Base-by-base conservation (phyloP, 1,140 invertebrate species). In the Polyergus mexicanus region DNA sequence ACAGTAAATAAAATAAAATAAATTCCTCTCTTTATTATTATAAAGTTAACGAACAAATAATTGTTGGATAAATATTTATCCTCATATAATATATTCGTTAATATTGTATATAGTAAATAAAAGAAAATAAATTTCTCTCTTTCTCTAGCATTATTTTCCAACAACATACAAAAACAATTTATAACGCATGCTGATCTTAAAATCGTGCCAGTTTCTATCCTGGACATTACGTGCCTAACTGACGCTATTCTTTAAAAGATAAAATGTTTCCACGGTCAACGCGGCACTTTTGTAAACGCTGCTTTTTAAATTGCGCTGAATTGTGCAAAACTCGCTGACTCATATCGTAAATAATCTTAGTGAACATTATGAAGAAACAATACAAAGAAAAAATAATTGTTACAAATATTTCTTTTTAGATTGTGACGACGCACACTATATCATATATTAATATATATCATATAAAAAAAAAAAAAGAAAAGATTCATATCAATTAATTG, bases 231-330 rank as follows among this genome's bases (percentile, higher is more conserved):
- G 54, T 74, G 38, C 28, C 54, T 60, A 72, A 83, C 41, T 19
- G 28, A 47, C 54, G 28, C 68, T 28, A 74, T 74, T 80, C 47
- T 78, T 60, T 62, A 63, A 38, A 72, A 83, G 68, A 83, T 72
- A 72, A 74, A 83, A 83, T 60, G 38, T 83, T 83, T 41, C 72
- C 68, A 16, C 35, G 54, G 78, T 56, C 19, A 62, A 35, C 78
- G 38, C 54, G 74, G 78, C 78, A 62, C 66, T 81, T 81, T 81
- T 58, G 60, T 72, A 60, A 72, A 62, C 54, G 68, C 44, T 51
- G 38, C 47, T 60, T 72, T 81, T 72, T 56, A 81, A 81, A 72
- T 81, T 72, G 54, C 66, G 78, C 68, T 81, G 78, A 72, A 72
- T 58, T 71, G 66, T 71, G 38, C 68, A 74, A 74, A 60, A 74